These are phyloP conservation scores for Rhabdomys pumilio DNA, from an alignment of 2,797 vertebrate species.

Conservation along the genomic window DNA sequence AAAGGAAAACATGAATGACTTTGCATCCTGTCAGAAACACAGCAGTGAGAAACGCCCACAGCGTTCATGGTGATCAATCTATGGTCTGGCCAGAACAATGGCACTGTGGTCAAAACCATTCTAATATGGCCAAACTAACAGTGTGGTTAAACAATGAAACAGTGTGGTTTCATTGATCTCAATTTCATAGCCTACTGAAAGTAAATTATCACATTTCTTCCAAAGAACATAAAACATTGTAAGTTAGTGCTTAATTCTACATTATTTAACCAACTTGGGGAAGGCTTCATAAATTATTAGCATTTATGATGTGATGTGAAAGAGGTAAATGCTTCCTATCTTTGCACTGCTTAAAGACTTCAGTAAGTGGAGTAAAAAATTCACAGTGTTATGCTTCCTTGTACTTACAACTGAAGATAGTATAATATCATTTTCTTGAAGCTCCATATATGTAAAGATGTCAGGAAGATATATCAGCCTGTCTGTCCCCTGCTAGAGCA, in stretches of 20 bases:
- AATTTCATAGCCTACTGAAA: slow-evolving; percentile 21
- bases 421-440: slow-evolving; percentile 48
- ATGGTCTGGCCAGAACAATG: slow-evolving; percentile 17
- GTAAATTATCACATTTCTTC: slow-evolving; percentile 39
- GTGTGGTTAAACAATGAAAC: slow-evolving; percentile 66
- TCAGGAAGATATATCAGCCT: slow-evolving; percentile 53
- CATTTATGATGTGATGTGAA: slow-evolving; percentile 60
- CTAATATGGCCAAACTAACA: slow-evolving; percentile 38
- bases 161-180: slow-evolving; percentile 65
- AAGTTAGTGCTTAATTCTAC: slow-evolving; percentile 11
- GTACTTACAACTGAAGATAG: slow-evolving; percentile 73
- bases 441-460: slow-evolving; percentile 19
- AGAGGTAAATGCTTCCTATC: slow-evolving; percentile 55
- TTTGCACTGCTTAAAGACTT: slow-evolving; percentile 64
- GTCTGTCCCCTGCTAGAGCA: slow-evolving; percentile 58
- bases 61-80: slow-evolving; percentile 46
- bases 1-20: slow-evolving; percentile 51
- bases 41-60: slow-evolving; percentile 19
- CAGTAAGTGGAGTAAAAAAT: slow-evolving; percentile 74
- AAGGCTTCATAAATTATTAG: slow-evolving; percentile 56
- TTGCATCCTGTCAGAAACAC: slow-evolving; percentile 50
- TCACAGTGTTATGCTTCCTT: slow-evolving; percentile 18
- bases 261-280: slow-evolving; percentile 59
- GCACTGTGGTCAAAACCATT: slow-evolving; percentile 14
- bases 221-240: slow-evolving; percentile 58